Evolutionary conservation across 2,113 vertebrate genomes (phyloP), one percentile per base, ranked within the genome.

Genomic region (Engraulis encrasicolus): DNA sequence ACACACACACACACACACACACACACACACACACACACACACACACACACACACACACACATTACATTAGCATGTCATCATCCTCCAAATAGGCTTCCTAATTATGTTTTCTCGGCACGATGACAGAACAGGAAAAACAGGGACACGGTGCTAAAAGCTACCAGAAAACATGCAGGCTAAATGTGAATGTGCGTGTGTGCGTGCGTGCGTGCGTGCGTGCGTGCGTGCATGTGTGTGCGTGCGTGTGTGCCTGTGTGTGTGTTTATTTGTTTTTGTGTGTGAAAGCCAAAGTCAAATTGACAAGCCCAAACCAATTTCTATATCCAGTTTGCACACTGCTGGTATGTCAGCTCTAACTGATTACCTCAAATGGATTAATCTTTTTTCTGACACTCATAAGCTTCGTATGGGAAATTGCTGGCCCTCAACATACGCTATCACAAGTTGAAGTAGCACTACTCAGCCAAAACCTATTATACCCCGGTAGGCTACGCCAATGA

Each of bases 11-110:
- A n/a, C n/a, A n/a, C n/a, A n/a, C n/a, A n/a, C n/a, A n/a, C n/a
- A n/a, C n/a, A n/a, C n/a, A n/a, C n/a, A n/a, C n/a, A n/a, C n/a
- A n/a, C n/a, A n/a, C n/a, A n/a, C n/a, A n/a, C n/a, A n/a, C n/a
- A n/a, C n/a, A n/a, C n/a, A n/a, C n/a, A n/a, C n/a, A n/a, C n/a
- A n/a, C n/a, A n/a, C n/a, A n/a, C n/a, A n/a, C n/a, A n/a, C n/a
- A 23, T 66, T 66, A 31, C 58, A 66, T 66, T 66, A 31, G 23
- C 7, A 66, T 66, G 54, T 66, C 58, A 66, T 66, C 58, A 66
- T 66, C 23, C 58, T 66, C 7, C 58, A 27, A 23, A 66, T 66
- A 66, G 23, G 27, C 9, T 66, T n/a, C 58, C 58, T 66, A 66
- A 66, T 61, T 23, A 58, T 58, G 23, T 66, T 66, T 66, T 66